Evolutionary conservation across 2,113 vertebrate genomes (phyloP), one percentile per base, ranked within the genome.

Genomic region (Cyanoramphus novaezelandiae): DNA sequence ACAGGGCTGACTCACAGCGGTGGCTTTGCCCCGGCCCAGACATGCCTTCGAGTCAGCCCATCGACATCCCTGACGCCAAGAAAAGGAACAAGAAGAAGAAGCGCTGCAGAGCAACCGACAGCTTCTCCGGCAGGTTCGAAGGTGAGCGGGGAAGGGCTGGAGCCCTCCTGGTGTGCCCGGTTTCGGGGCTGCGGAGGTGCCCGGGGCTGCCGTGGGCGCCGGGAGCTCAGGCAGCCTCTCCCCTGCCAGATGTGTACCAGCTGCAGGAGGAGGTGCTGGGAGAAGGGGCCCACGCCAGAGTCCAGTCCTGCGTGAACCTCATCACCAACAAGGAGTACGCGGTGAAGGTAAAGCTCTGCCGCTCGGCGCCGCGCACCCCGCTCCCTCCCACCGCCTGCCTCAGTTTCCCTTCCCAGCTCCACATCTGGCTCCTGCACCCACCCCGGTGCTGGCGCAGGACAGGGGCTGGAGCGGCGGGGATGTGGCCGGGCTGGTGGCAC

Each of bases 11-110:
- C 68, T 81, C 53, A 63, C 7, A 4, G 11, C 0, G 4, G 20
- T 49, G 92, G 27, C 86, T 75, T 68, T 88, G 50, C 83, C 29
- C 21, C 1, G 70, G 44, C 20, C 21, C 93, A 99, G 99, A 99
- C 91, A 99, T 99, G 98, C 99, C 99, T 85, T 97, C 98, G 11
- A 99, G 99, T 88, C 98, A 98, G 86, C 99, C 99, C 94, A 99
- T 99, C 5, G 99, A 99, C 93, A 99, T 99, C 98, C 99, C 99
- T 0, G 99, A 99, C 1, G 99, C 99, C 95, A 99, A 99, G 97
- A 99, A 99, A 96, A 98, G 99, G 91, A 98, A 99, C 98, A 99
- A 99, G 98, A 99, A 99, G 98, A 99, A 99, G 97, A 99, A 99
- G 96, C 98, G 99, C 71, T 99, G 99, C 97, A 96, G 99, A 60